Base-by-base conservation (phyloP, 2,113 vertebrate species). In the Brachypteracias leptosomus region DNA sequence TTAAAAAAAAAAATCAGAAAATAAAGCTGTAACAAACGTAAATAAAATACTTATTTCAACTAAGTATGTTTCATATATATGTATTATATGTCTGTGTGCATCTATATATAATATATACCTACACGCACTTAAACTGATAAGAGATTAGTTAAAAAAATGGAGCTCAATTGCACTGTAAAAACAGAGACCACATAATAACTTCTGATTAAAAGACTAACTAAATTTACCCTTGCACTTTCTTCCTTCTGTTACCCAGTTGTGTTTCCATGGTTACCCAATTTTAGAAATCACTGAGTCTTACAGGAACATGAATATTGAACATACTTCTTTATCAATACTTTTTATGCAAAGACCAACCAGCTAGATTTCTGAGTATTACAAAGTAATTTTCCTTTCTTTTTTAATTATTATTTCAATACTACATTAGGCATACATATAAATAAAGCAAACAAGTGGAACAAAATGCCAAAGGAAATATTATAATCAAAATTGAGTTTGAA, bases 231-330 rank as follows among this genome's bases (percentile, higher is more conserved):
- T 90, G 31, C 28, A 84, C 12, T 42, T 91, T 86, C 67, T 80
- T 91, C 67, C 35, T 63, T 86, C 76, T 86, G 63, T 74, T 92
- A 92, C 47, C 54, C 80, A 87, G 65, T 84, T 84, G 73, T 84
- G 92, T 95, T 93, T 90, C 96, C 66, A 94, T 87, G 65, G 93
- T 93, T 94, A 96, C 83, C 66, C 66, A 85, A 35, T 79, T 95
- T 90, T 62, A 87, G 68, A 95, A 93, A 67, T 85, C 88, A 78
- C 58, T 22, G 25, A 87, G 54, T 75, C 57, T 95, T 88, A 46
- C 25, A 22, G 29, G 26, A 81, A 88, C 25, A 74, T 84, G 52
- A 78, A 95, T 81, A 95, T 90, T 63, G 42, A 91, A 38, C 42
- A 66, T 28, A 63, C 4, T 77, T 81, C 63, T 80, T 89, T 81